Percentiles rank a stretch among this genome's conserved stretches.
Conservation (phyloP, 2,888 invertebrate species). For the Calephelis perditalis region DNA sequence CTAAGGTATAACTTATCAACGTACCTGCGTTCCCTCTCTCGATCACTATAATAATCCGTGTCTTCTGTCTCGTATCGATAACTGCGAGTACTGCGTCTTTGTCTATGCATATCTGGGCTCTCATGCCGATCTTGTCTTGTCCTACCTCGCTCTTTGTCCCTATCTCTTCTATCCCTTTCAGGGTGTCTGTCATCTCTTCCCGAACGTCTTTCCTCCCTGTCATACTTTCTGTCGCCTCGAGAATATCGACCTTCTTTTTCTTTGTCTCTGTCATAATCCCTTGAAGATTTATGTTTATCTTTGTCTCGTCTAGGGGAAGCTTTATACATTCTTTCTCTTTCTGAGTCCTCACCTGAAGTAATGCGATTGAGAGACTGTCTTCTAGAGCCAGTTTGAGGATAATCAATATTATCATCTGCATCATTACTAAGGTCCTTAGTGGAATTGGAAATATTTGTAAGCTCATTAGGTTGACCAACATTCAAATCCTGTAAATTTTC, state of each 20-base stretch:
- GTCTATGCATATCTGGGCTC: slow-evolving; percentile 51
- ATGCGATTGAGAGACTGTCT: slow-evolving; percentile 51
- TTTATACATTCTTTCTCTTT: slow-evolving; percentile 57
- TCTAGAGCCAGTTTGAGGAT: slow-evolving; percentile 44
- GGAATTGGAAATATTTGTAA: slow-evolving; percentile 44
- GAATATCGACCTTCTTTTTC: slow-evolving; percentile 48
- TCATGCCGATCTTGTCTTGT: slow-evolving; percentile 44
- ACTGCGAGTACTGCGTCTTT: slow-evolving; percentile 56
- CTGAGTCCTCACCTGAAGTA: slow-evolving; percentile 67
- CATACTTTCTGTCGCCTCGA: slow-evolving; percentile 53
- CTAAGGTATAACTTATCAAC: neutral
- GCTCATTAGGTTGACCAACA: slow-evolving; percentile 50
- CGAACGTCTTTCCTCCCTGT: slow-evolving; percentile 42
- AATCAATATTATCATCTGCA: slow-evolving; percentile 49
- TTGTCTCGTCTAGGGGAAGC: slow-evolving; percentile 55
- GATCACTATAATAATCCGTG: slow-evolving; percentile 83
- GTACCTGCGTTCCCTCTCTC: slow-evolving; percentile 75
- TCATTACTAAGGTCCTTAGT: slow-evolving; percentile 46
- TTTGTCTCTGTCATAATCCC: slow-evolving; percentile 47
- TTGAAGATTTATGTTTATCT: slow-evolving; percentile 49
- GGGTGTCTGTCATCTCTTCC: slow-evolving; percentile 45
- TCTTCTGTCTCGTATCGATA: slow-evolving; percentile 82
- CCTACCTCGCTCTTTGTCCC: slow-evolving; percentile 25
- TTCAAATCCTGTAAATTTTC: slow-evolving; percentile 75
- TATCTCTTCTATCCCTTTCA: slow-evolving; percentile 51